These are phyloP conservation scores for Chelonus formosanus DNA, from an alignment of 2,888 invertebrate species.

Conservation along the genomic window DNA sequence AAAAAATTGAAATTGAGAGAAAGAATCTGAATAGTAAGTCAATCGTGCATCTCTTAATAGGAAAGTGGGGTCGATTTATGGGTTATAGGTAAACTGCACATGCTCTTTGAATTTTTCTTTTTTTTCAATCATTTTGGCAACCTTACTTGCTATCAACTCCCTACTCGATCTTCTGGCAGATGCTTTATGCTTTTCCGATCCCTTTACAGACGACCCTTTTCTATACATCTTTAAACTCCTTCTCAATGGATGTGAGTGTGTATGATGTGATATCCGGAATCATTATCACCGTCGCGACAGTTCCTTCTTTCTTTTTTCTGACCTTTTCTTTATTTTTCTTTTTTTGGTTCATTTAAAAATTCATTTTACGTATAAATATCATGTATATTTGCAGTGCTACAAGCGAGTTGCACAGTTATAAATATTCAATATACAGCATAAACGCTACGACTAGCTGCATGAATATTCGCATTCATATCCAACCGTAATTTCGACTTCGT, in stretches of 20 bases:
- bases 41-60: slow-evolving; percentile 38
- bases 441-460: slow-evolving; percentile 34
- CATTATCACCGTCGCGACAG: too few relatives aligned
- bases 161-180: background rate
- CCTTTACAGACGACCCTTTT: too few relatives aligned
- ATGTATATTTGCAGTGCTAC: slow-evolving; percentile 2
- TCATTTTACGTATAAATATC: background rate
- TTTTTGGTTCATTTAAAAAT: too few relatives aligned
- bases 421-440: slow-evolving; percentile 36
- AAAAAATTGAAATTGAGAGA: slow-evolving; percentile 32
- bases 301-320: too few relatives aligned
- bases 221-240: too few relatives aligned
- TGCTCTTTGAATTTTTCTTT: slow-evolving; percentile 39
- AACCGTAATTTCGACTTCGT: slow-evolving; percentile 28
- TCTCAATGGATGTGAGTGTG: too few relatives aligned
- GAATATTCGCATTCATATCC: slow-evolving; percentile 44
- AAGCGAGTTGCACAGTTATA: slow-evolving; percentile 28
- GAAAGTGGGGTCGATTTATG: slow-evolving; percentile 65
- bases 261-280: too few relatives aligned
- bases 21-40: slow-evolving; percentile 54
- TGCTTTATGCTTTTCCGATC: too few relatives aligned
- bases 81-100: slow-evolving; percentile 62
- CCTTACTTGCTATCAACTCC: slow-evolving; percentile 25
- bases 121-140: slow-evolving; percentile 34
- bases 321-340: too few relatives aligned